Base-by-base conservation (phyloP, 2,113 vertebrate genomes). In the Cyprinodon tularosa region DNA sequence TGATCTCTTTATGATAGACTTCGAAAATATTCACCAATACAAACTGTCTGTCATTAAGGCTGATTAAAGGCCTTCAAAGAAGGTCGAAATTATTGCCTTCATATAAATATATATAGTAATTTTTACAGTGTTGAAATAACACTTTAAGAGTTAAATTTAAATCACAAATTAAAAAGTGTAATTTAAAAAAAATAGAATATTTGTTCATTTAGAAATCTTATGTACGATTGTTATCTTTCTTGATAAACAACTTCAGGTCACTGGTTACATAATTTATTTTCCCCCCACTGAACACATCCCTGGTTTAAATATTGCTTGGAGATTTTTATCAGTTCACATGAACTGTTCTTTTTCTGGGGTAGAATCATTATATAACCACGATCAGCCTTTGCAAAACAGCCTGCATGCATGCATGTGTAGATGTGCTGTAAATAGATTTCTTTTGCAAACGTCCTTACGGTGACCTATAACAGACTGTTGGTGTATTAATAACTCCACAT, bases 361-460 rank as follows among this genome's bases (percentile, higher is more conserved):
- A 9, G 42, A n/a, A 57, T 57, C n/a, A n/a, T 53, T 53, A 53
- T n/a, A 57, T 20, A 20, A 57, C 20, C 50, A 57, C n/a, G 20
- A 57, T 57, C 5, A 53, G 6, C 20, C 50, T 53, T 72, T 72
- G 45, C 74, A 62, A 48, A 69, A 64, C 45, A 13, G 50, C 63
- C 20, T 44, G 61, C 68, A 47, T 78, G 61, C 68, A 47, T 78
- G 77, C n/a, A 48, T 48, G 22, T 64, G 15, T 70, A 50, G 13
- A 45, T 39, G 45, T 40, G 3, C 68, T 38, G 37, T 48, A 71
- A 81, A 81, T 74, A 73, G 66, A 66, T 67, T 65, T 44, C 3
- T 53, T 50, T 0, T 12, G 53, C 45, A 53, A 45, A 36, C 36
- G 67, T 75, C 38, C 77, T 70, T 40, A 7, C 7, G n/a, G 45